phyloP scores from a whole-genome alignment of 2,888 invertebrate genomes.

The Lochmaea crataegi region DNA sequence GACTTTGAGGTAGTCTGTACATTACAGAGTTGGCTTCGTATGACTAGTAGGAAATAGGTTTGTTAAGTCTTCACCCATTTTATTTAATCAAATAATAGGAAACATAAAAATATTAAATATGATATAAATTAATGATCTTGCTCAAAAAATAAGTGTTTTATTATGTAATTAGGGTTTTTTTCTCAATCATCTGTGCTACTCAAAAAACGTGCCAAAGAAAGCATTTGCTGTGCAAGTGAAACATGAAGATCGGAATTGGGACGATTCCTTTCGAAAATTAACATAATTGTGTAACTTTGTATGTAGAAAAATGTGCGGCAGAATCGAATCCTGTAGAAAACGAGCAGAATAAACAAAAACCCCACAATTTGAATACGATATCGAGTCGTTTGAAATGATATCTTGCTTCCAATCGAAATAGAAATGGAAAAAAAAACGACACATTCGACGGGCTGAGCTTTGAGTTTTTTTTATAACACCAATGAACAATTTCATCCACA shows the following conservation, averaged over 20 bases:
- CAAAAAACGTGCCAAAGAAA: no score
- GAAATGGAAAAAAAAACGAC: slow-evolving; percentile 19
- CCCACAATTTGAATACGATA: slow-evolving; percentile 29
- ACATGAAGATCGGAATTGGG: slow-evolving; percentile 27
- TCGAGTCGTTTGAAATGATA: slow-evolving; percentile 31
- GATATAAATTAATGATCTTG: no score
- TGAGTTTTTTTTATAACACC: slow-evolving; percentile 8
- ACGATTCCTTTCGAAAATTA: slow-evolving; percentile 31
- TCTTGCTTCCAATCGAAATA: slow-evolving; percentile 20
- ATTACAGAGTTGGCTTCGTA: no score
- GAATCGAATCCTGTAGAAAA: slow-evolving; percentile 34
- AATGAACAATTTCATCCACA: background rate
- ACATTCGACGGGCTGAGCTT: slow-evolving; percentile 4
- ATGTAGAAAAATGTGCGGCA: slow-evolving; percentile 31
- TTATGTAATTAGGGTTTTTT: no score
- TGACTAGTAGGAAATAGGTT: no score
- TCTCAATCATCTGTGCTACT: no score
- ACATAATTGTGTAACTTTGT: slow-evolving; percentile 38
- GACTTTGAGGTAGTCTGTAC: no score
- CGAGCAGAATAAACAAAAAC: slow-evolving; percentile 36
- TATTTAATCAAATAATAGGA: no score
- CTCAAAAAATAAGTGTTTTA: no score
- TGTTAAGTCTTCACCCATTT: no score
- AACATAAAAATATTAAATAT: no score
- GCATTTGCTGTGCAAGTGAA: background rate